Conservation (phyloP, 2,113 vertebrate species). For the Marcusenius ussheri region DNA sequence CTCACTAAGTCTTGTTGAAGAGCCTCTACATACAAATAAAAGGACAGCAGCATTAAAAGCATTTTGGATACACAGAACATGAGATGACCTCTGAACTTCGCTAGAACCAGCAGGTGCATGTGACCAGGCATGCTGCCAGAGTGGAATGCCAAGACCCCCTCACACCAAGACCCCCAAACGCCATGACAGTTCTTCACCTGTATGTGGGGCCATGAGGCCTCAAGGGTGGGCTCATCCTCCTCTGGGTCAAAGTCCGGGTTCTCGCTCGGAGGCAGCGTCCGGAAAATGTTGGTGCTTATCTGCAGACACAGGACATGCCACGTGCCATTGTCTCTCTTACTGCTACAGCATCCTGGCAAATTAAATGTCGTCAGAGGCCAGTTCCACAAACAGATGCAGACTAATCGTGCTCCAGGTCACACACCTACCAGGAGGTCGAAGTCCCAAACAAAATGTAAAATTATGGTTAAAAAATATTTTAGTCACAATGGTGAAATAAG, state of each 20-base stretch:
- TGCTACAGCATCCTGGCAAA: neutral
- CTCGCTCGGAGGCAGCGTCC: constrained; percentile 92
- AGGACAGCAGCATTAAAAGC: neutral
- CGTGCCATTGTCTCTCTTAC: neutral
- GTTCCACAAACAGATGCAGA: neutral
- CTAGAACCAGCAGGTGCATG: neutral
- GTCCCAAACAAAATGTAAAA: neutral
- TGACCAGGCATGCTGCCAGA: neutral
- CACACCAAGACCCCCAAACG: neutral
- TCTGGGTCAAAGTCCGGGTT: constrained; percentile 98
- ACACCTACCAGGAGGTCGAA: neutral
- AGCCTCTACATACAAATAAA: neutral
- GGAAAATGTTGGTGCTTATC: constrained; percentile 93
- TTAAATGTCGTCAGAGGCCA: neutral
- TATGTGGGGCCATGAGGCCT: constrained; percentile 96
- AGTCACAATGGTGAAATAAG: neutral
- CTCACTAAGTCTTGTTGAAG: neutral
- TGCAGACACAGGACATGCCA: constrained; percentile 49
- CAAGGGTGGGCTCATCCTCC: constrained; percentile 94
- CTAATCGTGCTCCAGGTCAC: neutral
- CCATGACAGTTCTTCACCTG: constrained; percentile 62
- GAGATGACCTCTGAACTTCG: neutral
- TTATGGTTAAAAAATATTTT: neutral
- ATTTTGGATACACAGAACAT: neutral
- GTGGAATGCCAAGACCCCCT: neutral